Evolutionary conservation across 1,140 invertebrate species (phyloP), one percentile per base, ranked within the genome.

Genomic region (Heliconius nattereri): DNA sequence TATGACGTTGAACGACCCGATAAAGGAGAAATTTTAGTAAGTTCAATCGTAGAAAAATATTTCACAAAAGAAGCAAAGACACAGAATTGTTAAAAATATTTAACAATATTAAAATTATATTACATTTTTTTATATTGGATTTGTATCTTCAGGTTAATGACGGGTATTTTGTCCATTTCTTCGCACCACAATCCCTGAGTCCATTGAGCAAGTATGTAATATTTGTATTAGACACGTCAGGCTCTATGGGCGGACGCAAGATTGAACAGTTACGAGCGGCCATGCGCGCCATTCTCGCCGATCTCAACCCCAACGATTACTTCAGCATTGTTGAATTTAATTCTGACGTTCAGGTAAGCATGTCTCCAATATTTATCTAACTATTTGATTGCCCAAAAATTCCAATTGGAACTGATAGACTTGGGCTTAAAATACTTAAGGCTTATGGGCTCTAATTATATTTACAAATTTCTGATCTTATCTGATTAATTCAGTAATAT

Each of bases 151-250:
- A 97, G 96, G 94, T 97, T 7, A 96, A 96, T 80, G 96, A 97
- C 83, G 97, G 97, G 1, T 97, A 97, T 90, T 97, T 97, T 90
- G 96, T 97, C 3, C 97, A 97, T 85, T 97, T 97, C 93, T 97
- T 97, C 85, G 95, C 96, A 3, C 97, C 97, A 3, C 82, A 81
- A 7, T 91, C 95, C 37, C 89, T 97, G 73, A 91, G 95, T 45
- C 94, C 96, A 5, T 89, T 97, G 70, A 95, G 94, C 29, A 97
- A 97, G 87, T 96, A 97, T 83, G 96, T 97, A 1, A 94, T 97
- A 6, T 97, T 97, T 86, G 96, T 97, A 2, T 91, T 97, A 77
- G 97, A 97, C 87, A 95, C 96, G 0, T 97, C 96, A 57, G 96
- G 96, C 20, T 97, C 96, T 54, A 97, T 97, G 97, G 89, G 87